Base-by-base conservation (phyloP, 1,140 invertebrate species). In the Atta cephalotes region DNA sequence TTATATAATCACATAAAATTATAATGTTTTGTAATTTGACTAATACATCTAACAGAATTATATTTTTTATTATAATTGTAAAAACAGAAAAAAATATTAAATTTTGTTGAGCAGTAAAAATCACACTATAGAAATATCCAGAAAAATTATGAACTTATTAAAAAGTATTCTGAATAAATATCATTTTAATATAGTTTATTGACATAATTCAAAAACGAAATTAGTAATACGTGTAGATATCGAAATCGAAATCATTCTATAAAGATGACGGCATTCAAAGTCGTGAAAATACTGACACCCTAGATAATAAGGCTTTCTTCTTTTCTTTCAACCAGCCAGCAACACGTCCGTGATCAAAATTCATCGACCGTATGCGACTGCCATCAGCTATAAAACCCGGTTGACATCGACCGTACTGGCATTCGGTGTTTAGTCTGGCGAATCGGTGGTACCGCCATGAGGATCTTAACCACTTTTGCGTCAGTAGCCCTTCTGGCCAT, bases 271-370 rank as follows among this genome's bases (percentile, higher is more conserved):
- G 56, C 39, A 1, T 31, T 56, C 63, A 35, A 25, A 81, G 71
- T 65, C 86, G 88, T 89, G 81, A 87, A 86, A 92, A 90, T 81
- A 89, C 84, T 79, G 91, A 87, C 94, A 95, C 93, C 92, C 94
- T 93, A 95, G 92, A 94, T 95, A 92, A 93, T 90, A 88, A 91
- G 86, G 92, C 93, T 94, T 95, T 94, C 93, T 93, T 94, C 93
- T 94, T 93, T 94, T 89, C 87, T 92, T 92, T 79, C 79, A 71
- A 81, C 65, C 87, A 80, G 82, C 45, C 88, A 70, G 84, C 87
- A 90, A 88, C 94, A 94, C 93, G 94, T 95, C 68, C 62, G 89
- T 94, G 62, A 94, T 95, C 90, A 93, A 91, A 93, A 95, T 95
- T 94, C 94, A 92, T 66, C 18, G 31, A 28, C 66, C 94, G 93